These are phyloP conservation scores for Idaea biselata DNA, from an alignment of 2,888 invertebrate genomes.

Conservation along the genomic window DNA sequence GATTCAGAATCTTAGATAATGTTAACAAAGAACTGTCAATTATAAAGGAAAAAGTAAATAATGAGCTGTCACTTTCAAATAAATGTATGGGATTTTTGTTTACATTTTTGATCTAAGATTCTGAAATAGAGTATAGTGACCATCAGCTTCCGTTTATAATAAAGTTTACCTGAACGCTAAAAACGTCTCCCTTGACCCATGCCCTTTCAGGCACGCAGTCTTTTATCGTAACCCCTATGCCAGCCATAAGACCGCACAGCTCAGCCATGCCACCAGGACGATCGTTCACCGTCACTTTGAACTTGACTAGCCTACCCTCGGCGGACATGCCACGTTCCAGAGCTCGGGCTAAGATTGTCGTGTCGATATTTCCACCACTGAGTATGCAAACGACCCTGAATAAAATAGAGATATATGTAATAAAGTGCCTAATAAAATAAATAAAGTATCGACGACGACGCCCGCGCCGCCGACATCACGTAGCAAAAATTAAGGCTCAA, in stretches of 20 bases:
- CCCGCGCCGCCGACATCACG: too few relatives aligned
- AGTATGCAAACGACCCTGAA: slow-evolving; percentile 88
- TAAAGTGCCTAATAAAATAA: too few relatives aligned
- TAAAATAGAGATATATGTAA: neutral
- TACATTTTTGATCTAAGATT: too few relatives aligned
- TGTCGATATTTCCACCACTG: slow-evolving; percentile 95
- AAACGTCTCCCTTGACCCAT: slow-evolving; percentile 95
- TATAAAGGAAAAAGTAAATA: too few relatives aligned
- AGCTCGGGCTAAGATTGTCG: slow-evolving; percentile 91
- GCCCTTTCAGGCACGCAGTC: slow-evolving; percentile 97
- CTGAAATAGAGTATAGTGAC: too few relatives aligned
- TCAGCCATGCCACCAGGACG: slow-evolving; percentile 94
- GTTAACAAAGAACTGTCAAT: too few relatives aligned
- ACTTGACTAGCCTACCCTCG: slow-evolving; percentile 86
- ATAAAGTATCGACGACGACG: too few relatives aligned
- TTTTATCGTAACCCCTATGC: slow-evolving; percentile 91
- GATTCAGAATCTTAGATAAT: too few relatives aligned
- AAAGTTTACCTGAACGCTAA: slow-evolving; percentile 65
- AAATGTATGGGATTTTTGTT: too few relatives aligned
- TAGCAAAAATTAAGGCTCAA: too few relatives aligned
- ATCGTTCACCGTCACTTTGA: slow-evolving; percentile 86
- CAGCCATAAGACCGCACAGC: slow-evolving; percentile 85
- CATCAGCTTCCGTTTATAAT: neutral
- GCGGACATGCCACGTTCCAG: slow-evolving; percentile 94
- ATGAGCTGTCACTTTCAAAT: too few relatives aligned